Evolutionary conservation across 1,140 invertebrate species (phyloP).

Genomic region (Papilio helenus): DNA sequence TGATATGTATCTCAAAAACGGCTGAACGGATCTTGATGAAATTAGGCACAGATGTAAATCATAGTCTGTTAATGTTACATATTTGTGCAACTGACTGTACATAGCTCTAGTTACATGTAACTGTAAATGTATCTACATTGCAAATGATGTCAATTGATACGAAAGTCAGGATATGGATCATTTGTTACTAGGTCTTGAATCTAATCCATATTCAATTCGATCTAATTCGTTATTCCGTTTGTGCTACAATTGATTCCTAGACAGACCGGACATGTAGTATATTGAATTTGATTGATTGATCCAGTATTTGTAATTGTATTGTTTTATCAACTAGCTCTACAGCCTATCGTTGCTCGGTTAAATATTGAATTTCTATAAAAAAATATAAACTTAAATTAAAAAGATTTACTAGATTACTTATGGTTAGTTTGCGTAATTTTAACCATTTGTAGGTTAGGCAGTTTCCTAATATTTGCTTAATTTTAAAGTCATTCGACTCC

Average conservation of each 20-base stretch:
- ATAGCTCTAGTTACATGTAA: neutral
- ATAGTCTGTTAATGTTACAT: too few relatives aligned
- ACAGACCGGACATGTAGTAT: neutral
- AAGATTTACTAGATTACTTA: too few relatives aligned
- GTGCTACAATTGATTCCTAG: constrained; percentile 27
- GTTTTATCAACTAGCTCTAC: neutral
- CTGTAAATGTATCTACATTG: constrained; percentile 7
- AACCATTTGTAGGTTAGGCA: neutral
- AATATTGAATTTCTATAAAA: neutral
- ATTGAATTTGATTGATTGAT: constrained; percentile 14
- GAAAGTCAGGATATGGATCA: constrained; percentile 7
- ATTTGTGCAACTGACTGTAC: neutral
- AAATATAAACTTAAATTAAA: neutral
- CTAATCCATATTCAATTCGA: constrained; percentile 19
- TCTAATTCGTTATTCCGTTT: constrained; percentile 29
- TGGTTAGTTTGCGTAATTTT: neutral
- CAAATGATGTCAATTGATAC: constrained; percentile 10
- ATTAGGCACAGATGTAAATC: too few relatives aligned
- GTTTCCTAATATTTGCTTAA: neutral
- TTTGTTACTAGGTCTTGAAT: constrained; percentile 24
- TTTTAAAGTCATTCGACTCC: constrained; percentile 18
- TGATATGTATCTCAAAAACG: too few relatives aligned
- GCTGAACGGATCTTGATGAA: too few relatives aligned
- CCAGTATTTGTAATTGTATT: neutral
- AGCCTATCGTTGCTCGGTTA: neutral